These are phyloP conservation scores for Aselliscus stoliczkanus DNA, from an alignment of 2,797 vertebrate genomes.

Conservation along the genomic window DNA sequence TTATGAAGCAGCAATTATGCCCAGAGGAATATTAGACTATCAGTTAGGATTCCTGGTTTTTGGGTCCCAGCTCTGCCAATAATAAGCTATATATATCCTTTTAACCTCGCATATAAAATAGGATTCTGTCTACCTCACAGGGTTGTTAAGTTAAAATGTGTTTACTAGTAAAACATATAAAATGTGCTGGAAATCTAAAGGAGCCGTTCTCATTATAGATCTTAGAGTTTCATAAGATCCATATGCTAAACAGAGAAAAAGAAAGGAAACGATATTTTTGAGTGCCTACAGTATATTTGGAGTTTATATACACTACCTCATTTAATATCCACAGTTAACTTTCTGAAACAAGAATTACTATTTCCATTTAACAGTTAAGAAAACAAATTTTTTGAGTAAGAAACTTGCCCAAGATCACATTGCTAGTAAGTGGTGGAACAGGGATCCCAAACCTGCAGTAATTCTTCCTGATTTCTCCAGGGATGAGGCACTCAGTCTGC, in stretches of 20 bases:
- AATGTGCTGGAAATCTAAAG: not conserved
- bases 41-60: conserved; percentile 35
- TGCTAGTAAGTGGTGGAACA: not conserved
- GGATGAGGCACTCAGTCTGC: not conserved
- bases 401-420: not conserved
- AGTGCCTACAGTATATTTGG: not conserved
- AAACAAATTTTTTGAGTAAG: conserved; percentile 29
- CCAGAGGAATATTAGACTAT: not conserved
- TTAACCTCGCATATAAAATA: not conserved
- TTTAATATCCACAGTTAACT: conserved; percentile 21
- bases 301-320: not conserved
- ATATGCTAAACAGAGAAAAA: conserved; percentile 1
- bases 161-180: conserved; percentile 33
- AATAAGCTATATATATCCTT: conserved; percentile 34
- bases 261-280: not conserved
- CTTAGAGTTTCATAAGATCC: not conserved
- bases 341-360: conserved; percentile 28
- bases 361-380: conserved; percentile 31
- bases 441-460: not conserved
- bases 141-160: conserved; percentile 7
- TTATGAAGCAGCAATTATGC: not conserved
- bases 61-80: not conserved
- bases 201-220: not conserved
- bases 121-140: not conserved
- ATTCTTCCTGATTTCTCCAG: not conserved